Conservation (phyloP, 2,113 vertebrate genomes). For the Notiomystis cincta region DNA sequence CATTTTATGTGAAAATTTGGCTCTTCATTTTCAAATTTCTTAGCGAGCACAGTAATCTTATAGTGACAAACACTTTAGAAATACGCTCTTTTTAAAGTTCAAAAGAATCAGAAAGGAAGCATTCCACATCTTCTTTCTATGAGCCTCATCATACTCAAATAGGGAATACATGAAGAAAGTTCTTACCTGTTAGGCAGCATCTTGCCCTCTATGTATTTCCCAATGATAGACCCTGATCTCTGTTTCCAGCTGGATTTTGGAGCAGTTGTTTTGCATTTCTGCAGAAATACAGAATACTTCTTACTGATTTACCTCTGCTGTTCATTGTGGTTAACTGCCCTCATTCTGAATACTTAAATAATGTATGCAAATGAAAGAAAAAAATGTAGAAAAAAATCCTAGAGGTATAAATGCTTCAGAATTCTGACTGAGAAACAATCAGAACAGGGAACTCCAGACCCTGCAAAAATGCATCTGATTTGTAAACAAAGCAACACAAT, state of each 20-base stretch:
- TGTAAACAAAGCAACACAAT: not conserved
- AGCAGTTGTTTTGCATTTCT: slow-evolving; percentile 76
- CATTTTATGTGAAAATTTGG: not conserved
- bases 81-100: not conserved
- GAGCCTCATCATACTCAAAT: not conserved
- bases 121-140: not conserved
- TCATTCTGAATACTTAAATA: not conserved
- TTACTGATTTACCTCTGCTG: not conserved
- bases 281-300: slow-evolving; percentile 49
- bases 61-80: not conserved
- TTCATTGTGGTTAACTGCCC: not conserved
- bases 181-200: slow-evolving; percentile 75
- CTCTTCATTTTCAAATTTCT: not conserved
- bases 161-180: not conserved
- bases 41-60: not conserved
- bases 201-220: slow-evolving; percentile 71
- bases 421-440: not conserved
- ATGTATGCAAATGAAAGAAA: not conserved
- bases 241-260: slow-evolving; percentile 67
- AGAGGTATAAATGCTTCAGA: not conserved
- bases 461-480: not conserved
- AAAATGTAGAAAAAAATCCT: not conserved
- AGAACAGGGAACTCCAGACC: not conserved
- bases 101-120: not conserved
- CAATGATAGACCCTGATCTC: slow-evolving; percentile 69